A percentile compares a stretch with the other conserved stretches of the same genome.
These are phyloP conservation scores for Gymnodraco acuticeps DNA, from an alignment of 2,797 vertebrate genomes.

Conservation along the genomic window DNA sequence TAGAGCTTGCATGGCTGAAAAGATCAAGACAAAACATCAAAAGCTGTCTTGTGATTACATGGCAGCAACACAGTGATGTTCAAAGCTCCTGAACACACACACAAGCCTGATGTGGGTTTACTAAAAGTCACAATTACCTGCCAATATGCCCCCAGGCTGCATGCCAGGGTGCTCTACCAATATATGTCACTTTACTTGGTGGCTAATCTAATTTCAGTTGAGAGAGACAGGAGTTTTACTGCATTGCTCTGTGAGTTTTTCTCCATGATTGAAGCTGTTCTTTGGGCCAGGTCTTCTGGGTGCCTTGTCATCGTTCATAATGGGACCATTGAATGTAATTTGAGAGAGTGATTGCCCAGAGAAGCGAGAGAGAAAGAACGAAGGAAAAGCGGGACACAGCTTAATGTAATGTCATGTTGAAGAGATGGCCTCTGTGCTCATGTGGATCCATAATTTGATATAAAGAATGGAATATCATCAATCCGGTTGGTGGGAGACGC, in stretches of 20 bases:
- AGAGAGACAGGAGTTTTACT: conserved; percentile 21
- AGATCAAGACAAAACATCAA: too few relatives aligned
- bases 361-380: background rate
- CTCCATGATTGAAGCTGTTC: conserved; percentile 26
- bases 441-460: conserved; percentile 51
- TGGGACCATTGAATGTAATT: conserved; percentile 47
- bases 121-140: conserved; percentile 5
- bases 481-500: background rate
- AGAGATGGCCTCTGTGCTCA: conserved; percentile 25
- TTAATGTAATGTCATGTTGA: conserved; percentile 48
- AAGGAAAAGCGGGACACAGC: background rate
- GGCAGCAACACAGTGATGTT: background rate
- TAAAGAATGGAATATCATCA: conserved; percentile 29
- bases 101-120: background rate
- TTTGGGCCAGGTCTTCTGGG: background rate
- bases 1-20: too few relatives aligned
- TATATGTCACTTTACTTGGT: conserved; percentile 45
- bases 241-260: conserved; percentile 21
- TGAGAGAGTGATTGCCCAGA: conserved; percentile 47
- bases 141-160: conserved; percentile 4
- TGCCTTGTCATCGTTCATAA: conserved; percentile 56
- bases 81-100: conserved; percentile 4
- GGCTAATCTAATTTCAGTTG: conserved; percentile 56
- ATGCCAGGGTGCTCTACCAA: conserved; percentile 32
- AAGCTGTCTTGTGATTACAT: too few relatives aligned